Evolutionary conservation across 2,797 vertebrate genomes (phyloP), one percentile per base, ranked within the genome.

Genomic region (Phyllotis vaccarum): DNA sequence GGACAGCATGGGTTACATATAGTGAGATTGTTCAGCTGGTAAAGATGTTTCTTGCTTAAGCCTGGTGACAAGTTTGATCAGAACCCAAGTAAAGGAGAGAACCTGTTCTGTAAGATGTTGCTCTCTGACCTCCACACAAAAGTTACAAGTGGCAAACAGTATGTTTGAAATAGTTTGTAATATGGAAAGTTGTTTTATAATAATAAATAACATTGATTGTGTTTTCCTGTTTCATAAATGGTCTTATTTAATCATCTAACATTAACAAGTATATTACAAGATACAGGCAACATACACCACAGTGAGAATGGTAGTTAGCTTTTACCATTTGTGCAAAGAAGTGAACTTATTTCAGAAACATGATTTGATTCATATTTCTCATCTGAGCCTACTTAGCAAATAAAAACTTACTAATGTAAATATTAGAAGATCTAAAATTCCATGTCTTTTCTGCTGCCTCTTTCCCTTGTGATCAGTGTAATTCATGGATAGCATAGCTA

Each of bases 251-350:
- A 68, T 91, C 54, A 31, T 72, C 75, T 5, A 58, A 78, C 54
- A 56, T 97, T 97, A 85, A 89, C 74, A 75, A 82, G 12, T 14
- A n/a, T 74, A 1, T 87, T 22, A 56, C 43, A 87, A 90, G 43
- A 89, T 90, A 86, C 74, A 76, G 72, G 58, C 40, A 87, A 9
- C 72, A 6, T 94, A 85, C 13, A 83, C 24, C 64, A 56, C 40
- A 76, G 10, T 82, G 68, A 96, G 79, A 75, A 94, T 93, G 78
- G 12, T 56, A 76, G 31, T 10, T 21, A 34, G 8, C 43, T 85
- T 89, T 94, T 60, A 76, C 27, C 34, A 5, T 90, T 91, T 93
- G 4, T 92, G 79, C 24, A 96, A 72, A 81, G 85, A 90, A 95
- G 19, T 86, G 68, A 91, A 74, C 40, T 93, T 91, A 17, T 78